Conservation (phyloP, 2,888 invertebrate genomes). For the Protonemura montana region DNA sequence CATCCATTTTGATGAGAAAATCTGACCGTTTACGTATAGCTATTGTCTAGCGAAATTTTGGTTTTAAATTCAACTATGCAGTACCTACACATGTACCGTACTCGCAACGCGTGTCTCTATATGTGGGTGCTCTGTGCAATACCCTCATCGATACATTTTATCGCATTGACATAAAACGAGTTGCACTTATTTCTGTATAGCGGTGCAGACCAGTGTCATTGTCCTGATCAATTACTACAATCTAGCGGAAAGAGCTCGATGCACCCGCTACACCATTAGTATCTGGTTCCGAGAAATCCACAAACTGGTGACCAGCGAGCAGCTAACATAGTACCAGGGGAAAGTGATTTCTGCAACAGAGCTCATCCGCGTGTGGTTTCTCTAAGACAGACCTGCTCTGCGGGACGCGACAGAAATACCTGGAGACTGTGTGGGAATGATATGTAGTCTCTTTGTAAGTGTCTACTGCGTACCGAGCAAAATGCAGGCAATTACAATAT, state of each 20-base stretch:
- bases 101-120: neutral
- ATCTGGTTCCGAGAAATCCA: neutral
- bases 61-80: too few species aligned
- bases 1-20: too few species aligned
- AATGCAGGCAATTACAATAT: neutral
- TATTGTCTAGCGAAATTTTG: too few species aligned
- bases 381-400: neutral
- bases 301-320: neutral
- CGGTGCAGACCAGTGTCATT: neutral
- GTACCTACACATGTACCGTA: too few species aligned
- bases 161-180: neutral
- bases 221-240: conserved; percentile 12
- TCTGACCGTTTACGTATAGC: too few species aligned
- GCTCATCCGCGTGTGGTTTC: neutral
- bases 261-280: neutral
- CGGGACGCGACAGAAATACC: neutral
- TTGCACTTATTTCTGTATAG: neutral
- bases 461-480: neutral
- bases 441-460: neutral
- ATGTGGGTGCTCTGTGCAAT: neutral
- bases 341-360: conserved; percentile 3
- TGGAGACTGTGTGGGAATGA: neutral
- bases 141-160: neutral
- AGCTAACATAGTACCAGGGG: neutral
- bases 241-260: neutral